phyloP scores from a whole-genome alignment of 2,113 vertebrate species.

The Saiga tatarica region DNA sequence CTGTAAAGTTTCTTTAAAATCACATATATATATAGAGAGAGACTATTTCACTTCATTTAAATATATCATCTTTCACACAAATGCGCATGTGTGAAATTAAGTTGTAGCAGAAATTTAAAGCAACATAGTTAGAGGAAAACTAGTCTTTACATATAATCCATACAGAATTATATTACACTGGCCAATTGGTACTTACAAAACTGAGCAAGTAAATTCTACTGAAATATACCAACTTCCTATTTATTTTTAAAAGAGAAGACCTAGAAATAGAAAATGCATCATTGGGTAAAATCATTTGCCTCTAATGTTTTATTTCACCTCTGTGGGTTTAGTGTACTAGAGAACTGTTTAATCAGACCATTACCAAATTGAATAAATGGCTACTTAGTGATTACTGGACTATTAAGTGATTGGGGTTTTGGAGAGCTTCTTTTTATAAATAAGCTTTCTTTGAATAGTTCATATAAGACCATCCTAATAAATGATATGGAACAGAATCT shows the following conservation, averaged over 20 bases:
- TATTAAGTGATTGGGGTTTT: constrained; percentile 25
- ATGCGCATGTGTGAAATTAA: background rate
- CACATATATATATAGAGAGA: too few relatives aligned
- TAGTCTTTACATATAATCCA: background rate
- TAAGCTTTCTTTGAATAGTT: constrained; percentile 37
- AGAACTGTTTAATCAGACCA: constrained; percentile 38
- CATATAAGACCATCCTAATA: background rate
- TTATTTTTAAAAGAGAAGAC: background rate
- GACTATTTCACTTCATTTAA: background rate
- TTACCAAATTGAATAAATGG: constrained; percentile 27
- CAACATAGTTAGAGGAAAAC: background rate
- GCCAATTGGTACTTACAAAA: background rate
- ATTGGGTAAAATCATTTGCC: constrained; percentile 37
- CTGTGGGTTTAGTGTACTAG: constrained; percentile 28
- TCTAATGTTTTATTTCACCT: constrained; percentile 48
- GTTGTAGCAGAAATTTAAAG: background rate
- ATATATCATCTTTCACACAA: background rate
- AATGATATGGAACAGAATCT: background rate
- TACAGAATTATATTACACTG: background rate
- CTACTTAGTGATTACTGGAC: background rate
- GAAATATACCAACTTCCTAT: background rate
- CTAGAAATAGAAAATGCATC: constrained; percentile 34
- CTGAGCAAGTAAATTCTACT: background rate
- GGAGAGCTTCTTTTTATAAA: background rate
- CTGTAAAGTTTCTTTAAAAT: background rate